phyloP scores from a whole-genome alignment of 2,797 vertebrate species.

The Chiroxiphia lanceolata region DNA sequence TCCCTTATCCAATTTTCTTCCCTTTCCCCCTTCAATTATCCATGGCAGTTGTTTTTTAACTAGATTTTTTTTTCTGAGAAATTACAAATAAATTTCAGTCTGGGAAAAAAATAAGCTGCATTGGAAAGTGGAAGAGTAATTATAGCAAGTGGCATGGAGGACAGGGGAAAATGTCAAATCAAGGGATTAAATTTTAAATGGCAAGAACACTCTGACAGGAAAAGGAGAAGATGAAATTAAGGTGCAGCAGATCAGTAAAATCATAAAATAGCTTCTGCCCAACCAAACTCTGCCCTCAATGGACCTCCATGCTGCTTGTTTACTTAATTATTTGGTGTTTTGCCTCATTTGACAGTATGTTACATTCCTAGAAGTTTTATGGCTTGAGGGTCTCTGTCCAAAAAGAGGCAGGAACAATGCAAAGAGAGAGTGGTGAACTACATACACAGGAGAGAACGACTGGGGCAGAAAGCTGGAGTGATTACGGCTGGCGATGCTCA shows the following conservation, averaged over 20 bases:
- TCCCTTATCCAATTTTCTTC: neutral
- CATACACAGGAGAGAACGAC: neutral
- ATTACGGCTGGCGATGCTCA: neutral
- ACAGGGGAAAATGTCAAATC: constrained; percentile 41
- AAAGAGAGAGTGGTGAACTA: neutral
- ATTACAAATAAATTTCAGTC: neutral
- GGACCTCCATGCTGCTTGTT: neutral
- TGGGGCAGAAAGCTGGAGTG: neutral
- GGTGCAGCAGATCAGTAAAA: neutral
- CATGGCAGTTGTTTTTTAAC: neutral
- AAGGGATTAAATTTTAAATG: constrained; percentile 47
- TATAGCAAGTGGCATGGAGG: constrained; percentile 9
- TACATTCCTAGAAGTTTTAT: neutral
- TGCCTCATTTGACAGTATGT: neutral
- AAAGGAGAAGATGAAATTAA: constrained; percentile 37
- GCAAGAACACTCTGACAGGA: constrained; percentile 7
- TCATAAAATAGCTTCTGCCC: neutral
- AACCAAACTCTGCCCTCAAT: neutral
- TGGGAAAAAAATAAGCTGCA: neutral
- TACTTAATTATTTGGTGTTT: constrained; percentile 9
- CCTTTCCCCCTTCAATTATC: neutral
- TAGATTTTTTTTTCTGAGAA: neutral
- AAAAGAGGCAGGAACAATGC: neutral
- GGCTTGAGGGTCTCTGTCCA: neutral
- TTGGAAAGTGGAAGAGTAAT: constrained; percentile 42